A percentile compares a stretch with the other conserved stretches of the same genome.
Evolutionary conservation across 35 echinoderm and acorn worm genomes (phyloP).

Genomic region (Heliocidaris tuberculata): DNA sequence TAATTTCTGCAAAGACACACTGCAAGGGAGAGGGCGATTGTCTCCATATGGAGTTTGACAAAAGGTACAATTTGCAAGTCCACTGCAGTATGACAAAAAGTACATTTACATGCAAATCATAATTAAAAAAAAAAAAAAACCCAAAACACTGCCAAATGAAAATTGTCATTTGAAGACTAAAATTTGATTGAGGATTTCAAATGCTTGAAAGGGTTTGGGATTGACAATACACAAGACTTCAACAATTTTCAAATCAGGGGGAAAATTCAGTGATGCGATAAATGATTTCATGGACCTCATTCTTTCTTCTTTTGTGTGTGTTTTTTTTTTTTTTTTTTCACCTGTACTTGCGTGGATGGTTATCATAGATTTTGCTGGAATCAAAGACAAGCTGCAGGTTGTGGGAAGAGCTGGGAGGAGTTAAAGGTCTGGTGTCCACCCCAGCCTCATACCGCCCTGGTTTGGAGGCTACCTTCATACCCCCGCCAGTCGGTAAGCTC

Average conservation of each 20-base stretch:
- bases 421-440: not conserved
- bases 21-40: too few relatives aligned
- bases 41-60: too few relatives aligned
- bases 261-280: not conserved
- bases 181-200: not conserved
- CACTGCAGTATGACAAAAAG: too few relatives aligned
- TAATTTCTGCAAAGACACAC: too few relatives aligned
- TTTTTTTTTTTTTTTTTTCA: not conserved
- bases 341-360: slow-evolving; percentile 16
- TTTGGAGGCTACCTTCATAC: not conserved
- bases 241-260: not conserved
- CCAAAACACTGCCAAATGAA: not conserved
- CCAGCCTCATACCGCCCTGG: slow-evolving; percentile 10
- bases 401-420: slow-evolving; percentile 9
- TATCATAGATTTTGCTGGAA: slow-evolving; percentile 27
- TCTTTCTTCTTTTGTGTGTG: too few relatives aligned
- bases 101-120: too few relatives aligned
- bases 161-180: not conserved
- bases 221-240: too few relatives aligned
- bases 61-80: too few relatives aligned
- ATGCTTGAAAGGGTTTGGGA: too few relatives aligned
- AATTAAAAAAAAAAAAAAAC: too few relatives aligned
- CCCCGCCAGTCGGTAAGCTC: not conserved
- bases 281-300: not conserved
- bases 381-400: slow-evolving; percentile 28